Base-by-base conservation (phyloP, 2,797 vertebrate genomes). In the Pempheris klunzingeri region DNA sequence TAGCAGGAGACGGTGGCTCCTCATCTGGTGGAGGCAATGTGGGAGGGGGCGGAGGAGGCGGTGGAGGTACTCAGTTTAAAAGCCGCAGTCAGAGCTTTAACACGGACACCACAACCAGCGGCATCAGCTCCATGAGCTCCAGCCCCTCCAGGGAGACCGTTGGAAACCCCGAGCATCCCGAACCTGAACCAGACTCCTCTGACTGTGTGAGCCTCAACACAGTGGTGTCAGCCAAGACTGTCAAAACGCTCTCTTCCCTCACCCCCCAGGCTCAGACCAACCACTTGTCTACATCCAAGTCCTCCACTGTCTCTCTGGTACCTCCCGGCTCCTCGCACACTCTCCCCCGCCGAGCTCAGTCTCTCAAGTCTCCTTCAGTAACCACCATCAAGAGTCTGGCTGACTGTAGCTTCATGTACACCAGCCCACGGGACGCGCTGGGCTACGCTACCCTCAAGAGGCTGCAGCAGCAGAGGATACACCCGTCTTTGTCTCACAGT, bases 71-170 rank as follows among this genome's bases (percentile, higher is more conserved):
- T 43, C 97, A 97, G 83, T 99, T 99, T 88, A 99, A 99, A 94
- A 99, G 97, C 86, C 98, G 98, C 82, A 99, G 98, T 88, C 96
- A 99, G 89, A 99, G 98, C 94, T 99, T 99, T 87, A 99, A 99
- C 92, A 99, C 98, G 47, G 98, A 99, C 94, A 99, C 98, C 22
- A 99, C 98, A 30, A 99, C 98, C 61, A 99, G 98, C 54, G 98
- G 98, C 66, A 99, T 99, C 91, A 99, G 98, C 91, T 99, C 98
- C 49, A 99, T 99, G 98, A 99, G 98, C 90, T 99, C 98, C 53
- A 99, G 98, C 87, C 98, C 98, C 20, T 99, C 98, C 28, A 93
- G 98, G 71, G 98, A 99, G 92, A 98, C 97, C 0, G 96, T 98
- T 52, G 97, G 97, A 39, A 96, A 96, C 92, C 95, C 49, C 0